phyloP scores from a whole-genome alignment of 2,113 vertebrate genomes.

The Columba janthina region DNA sequence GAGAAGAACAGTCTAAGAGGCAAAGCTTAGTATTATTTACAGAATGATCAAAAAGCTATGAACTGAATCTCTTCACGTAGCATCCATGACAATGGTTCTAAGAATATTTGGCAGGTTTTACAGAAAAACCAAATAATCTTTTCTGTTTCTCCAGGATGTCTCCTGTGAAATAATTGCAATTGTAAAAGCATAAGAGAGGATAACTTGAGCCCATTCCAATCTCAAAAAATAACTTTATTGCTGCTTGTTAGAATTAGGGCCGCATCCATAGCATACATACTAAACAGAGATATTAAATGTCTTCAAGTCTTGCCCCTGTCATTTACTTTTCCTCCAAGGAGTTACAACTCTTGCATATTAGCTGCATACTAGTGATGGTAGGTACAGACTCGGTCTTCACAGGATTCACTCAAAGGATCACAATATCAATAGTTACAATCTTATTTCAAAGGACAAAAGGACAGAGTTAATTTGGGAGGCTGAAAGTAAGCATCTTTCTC shows the following conservation, averaged over 20 bases:
- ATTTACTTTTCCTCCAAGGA: too few species aligned
- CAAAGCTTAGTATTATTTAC: neutral
- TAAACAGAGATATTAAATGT: neutral
- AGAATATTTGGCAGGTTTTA: neutral
- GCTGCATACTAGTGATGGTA: too few species aligned
- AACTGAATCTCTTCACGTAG: neutral
- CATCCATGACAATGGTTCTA: neutral
- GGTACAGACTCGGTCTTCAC: too few species aligned
- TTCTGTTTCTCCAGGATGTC: neutral
- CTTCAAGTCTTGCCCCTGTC: neutral
- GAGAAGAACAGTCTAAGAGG: neutral
- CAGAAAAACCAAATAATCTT: neutral
- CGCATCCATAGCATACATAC: neutral
- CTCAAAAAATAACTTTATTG: neutral
- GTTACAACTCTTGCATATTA: too few species aligned
- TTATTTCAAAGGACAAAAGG: too few species aligned
- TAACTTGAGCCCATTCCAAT: neutral
- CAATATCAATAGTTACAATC: too few species aligned
- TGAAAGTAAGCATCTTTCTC: too few species aligned
- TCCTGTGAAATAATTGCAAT: neutral
- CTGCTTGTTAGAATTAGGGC: neutral
- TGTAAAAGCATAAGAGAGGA: neutral
- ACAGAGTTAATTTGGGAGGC: too few species aligned
- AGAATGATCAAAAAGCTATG: neutral
- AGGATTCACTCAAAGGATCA: too few species aligned